Evolutionary conservation across 2,888 invertebrate genomes (phyloP).

Genomic region (Tinea trinotella): DNA sequence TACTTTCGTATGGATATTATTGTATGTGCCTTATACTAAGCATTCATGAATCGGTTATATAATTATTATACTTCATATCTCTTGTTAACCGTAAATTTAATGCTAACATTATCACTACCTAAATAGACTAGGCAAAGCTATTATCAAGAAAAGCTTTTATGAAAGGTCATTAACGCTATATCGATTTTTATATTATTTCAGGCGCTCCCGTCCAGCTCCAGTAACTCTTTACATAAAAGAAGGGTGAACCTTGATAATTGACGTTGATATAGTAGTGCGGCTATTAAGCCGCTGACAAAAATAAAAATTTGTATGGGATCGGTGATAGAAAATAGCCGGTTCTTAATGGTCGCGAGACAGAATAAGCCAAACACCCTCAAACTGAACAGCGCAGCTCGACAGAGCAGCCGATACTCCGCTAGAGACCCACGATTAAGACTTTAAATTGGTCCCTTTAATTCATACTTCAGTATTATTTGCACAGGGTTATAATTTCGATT

Average conservation of each 20-base stretch:
- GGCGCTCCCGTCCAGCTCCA: neutral
- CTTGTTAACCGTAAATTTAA: too few species aligned
- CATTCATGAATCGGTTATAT: too few species aligned
- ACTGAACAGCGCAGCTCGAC: conserved; percentile 63
- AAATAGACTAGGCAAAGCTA: too few species aligned
- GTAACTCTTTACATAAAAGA: conserved; percentile 3
- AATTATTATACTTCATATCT: too few species aligned
- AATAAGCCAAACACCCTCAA: conserved; percentile 64
- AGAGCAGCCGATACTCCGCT: conserved; percentile 63
- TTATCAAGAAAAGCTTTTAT: too few species aligned
- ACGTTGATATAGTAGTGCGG: conserved; percentile 32
- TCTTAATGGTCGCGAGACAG: conserved; percentile 72
- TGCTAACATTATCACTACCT: too few species aligned
- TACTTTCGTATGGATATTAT: too few species aligned
- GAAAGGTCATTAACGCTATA: neutral
- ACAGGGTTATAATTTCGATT: conserved; percentile 36
- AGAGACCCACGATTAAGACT: conserved; percentile 74
- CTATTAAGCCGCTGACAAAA: conserved; percentile 36
- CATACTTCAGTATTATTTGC: conserved; percentile 50
- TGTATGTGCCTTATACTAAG: too few species aligned
- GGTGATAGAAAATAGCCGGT: conserved; percentile 36
- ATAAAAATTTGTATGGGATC: conserved; percentile 54
- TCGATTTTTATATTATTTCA: conserved; percentile 10
- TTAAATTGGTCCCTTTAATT: conserved; percentile 30
- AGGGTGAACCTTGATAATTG: conserved; percentile 3